Conservation (phyloP, 53 echinoderm and acorn worm genomes). For the Actinopyga echinites region DNA sequence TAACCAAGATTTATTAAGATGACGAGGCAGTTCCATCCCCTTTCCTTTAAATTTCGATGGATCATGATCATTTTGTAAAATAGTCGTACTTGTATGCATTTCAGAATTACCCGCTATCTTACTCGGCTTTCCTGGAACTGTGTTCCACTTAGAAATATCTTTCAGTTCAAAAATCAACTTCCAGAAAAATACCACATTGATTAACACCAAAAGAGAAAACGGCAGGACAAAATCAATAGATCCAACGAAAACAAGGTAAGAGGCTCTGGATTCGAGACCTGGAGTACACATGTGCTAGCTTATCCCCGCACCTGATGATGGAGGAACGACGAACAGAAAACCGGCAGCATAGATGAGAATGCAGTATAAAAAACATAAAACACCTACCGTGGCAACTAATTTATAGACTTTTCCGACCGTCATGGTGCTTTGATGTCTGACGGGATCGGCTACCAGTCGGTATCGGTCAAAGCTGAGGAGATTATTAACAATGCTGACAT, state of each 20-base stretch:
- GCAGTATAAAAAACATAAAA: not conserved
- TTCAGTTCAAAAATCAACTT: not conserved
- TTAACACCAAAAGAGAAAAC: not conserved
- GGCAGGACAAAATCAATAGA: not conserved
- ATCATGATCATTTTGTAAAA: no score
- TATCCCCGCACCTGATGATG: not conserved
- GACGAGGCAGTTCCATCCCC: no score
- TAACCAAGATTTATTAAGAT: no score
- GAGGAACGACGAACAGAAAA: not conserved
- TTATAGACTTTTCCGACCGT: not conserved
- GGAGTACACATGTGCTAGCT: not conserved
- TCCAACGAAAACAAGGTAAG: not conserved
- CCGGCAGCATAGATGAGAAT: not conserved
- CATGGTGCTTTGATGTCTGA: not conserved
- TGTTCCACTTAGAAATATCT: not conserved
- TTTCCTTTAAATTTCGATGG: no score
- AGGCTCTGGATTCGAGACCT: not conserved
- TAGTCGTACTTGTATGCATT: no score
- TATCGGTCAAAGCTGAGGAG: conserved; percentile 10
- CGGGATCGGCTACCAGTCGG: not conserved
- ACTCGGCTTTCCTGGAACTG: no score
- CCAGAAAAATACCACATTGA: conserved; percentile 3
- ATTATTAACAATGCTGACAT: not conserved
- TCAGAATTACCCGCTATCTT: no score
- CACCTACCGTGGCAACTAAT: not conserved